phyloP scores from a whole-genome alignment of 92 coral and sea anemone genomes.

The Parazoanthus darwini region DNA sequence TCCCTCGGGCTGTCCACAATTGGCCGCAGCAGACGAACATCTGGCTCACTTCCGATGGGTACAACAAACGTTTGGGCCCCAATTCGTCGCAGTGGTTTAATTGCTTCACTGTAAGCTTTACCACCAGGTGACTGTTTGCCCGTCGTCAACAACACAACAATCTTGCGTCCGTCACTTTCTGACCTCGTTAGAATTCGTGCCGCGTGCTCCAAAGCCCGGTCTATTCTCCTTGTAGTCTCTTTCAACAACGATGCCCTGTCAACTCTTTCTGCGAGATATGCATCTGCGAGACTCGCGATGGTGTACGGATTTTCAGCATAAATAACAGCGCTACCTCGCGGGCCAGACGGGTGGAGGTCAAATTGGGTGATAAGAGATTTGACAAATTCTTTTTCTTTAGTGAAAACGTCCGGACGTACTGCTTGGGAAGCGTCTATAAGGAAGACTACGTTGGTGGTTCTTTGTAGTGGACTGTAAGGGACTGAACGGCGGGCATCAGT shows the following conservation, averaged over 20 bases:
- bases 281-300: conserved; percentile 39
- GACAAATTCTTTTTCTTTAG: conserved; percentile 67
- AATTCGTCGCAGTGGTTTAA: conserved; percentile 56
- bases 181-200: conserved; percentile 49
- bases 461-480: conserved; percentile 39
- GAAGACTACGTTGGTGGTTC: conserved; percentile 66
- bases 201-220: conserved; percentile 66
- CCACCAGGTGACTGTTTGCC: conserved; percentile 36
- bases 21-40: conserved; percentile 49
- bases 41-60: conserved; percentile 58
- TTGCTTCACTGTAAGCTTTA: conserved; percentile 60
- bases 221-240: conserved; percentile 62
- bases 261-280: conserved; percentile 26
- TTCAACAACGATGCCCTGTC: conserved; percentile 61
- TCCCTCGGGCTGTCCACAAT: conserved; percentile 60
- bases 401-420: conserved; percentile 53
- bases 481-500: not conserved
- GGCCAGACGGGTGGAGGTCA: conserved; percentile 24
- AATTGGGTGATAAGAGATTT: conserved; percentile 34
- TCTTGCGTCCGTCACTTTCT: conserved; percentile 57
- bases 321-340: conserved; percentile 50
- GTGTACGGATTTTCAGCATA: conserved; percentile 64
- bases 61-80: conserved; percentile 74
- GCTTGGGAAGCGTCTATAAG: conserved; percentile 61
- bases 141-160: conserved; percentile 61